Conservation (phyloP, 2,797 vertebrate species). For the Sebastes melanostomus region DNA sequence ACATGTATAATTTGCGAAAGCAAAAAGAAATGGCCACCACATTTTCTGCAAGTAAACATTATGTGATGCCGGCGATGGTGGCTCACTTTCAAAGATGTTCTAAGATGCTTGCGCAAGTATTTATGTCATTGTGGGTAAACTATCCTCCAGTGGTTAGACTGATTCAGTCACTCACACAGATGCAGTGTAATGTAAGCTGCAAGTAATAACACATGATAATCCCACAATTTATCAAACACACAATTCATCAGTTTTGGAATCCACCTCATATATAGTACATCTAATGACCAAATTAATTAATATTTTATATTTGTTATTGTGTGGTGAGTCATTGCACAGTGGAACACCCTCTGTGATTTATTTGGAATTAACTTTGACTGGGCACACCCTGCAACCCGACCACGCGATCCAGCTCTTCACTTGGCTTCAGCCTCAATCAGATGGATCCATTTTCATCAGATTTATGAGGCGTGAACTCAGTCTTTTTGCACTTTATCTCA, state of each 20-base stretch:
- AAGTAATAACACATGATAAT: slow-evolving; percentile 43
- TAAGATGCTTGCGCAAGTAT: slow-evolving; percentile 39
- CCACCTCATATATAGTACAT: neutral
- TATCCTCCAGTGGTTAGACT: slow-evolving; percentile 45
- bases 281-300: slow-evolving; percentile 19
- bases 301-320: slow-evolving; percentile 27
- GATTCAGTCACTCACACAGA: slow-evolving; percentile 51
- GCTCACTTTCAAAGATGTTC: slow-evolving; percentile 51
- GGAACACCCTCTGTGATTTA: slow-evolving; percentile 60
- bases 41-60: slow-evolving; percentile 58
- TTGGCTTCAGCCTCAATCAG: slow-evolving; percentile 32
- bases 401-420: slow-evolving; percentile 38
- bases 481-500: slow-evolving; percentile 36
- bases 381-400: slow-evolving; percentile 52
- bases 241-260: slow-evolving; percentile 24
- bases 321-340: slow-evolving; percentile 51
- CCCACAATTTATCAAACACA: slow-evolving; percentile 29
- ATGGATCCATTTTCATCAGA: slow-evolving; percentile 42
- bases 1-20: slow-evolving; percentile 41
- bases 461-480: slow-evolving; percentile 42
- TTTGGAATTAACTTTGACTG: slow-evolving; percentile 49
- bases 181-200: slow-evolving; percentile 33
- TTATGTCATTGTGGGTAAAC: slow-evolving; percentile 60
- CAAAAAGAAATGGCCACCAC: slow-evolving; percentile 12
- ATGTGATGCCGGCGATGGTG: slow-evolving; percentile 26